Evolutionary conservation across 2,113 vertebrate genomes (phyloP).

Genomic region (Corythornis vintsioides): DNA sequence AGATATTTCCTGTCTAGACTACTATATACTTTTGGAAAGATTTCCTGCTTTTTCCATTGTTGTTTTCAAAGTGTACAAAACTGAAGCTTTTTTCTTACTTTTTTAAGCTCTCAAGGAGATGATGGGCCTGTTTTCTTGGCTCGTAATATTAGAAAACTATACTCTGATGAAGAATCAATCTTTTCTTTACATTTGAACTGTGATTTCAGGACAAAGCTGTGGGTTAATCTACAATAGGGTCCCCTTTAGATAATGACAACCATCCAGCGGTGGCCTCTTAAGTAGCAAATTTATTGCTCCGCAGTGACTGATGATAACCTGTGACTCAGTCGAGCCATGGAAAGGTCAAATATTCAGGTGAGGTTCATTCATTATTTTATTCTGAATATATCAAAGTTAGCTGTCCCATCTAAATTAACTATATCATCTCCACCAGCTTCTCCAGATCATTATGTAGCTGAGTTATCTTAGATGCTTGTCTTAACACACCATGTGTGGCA

Average conservation of each 20-base stretch:
- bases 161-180: not conserved
- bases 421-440: not conserved
- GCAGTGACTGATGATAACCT: not conserved
- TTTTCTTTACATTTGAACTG: not conserved
- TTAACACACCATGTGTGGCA: not conserved
- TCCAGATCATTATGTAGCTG: not conserved
- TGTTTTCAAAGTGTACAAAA: slow-evolving; percentile 18
- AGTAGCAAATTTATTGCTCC: not conserved
- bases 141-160: not conserved
- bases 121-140: not conserved
- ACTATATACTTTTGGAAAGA: slow-evolving; percentile 53
- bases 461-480: not conserved
- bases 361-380: not conserved
- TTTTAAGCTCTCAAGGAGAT: not conserved
- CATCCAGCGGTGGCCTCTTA: not conserved
- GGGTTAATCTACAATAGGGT: not conserved
- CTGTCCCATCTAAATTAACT: not conserved
- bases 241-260: not conserved
- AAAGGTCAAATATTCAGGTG: not conserved
- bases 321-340: not conserved
- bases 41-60: slow-evolving; percentile 46
- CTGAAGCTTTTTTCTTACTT: not conserved
- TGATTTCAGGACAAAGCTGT: not conserved
- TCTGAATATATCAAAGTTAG: not conserved
- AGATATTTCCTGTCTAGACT: slow-evolving; percentile 79